Conservation (phyloP, 2,113 vertebrate genomes). For the Oryctolagus cuniculus region DNA sequence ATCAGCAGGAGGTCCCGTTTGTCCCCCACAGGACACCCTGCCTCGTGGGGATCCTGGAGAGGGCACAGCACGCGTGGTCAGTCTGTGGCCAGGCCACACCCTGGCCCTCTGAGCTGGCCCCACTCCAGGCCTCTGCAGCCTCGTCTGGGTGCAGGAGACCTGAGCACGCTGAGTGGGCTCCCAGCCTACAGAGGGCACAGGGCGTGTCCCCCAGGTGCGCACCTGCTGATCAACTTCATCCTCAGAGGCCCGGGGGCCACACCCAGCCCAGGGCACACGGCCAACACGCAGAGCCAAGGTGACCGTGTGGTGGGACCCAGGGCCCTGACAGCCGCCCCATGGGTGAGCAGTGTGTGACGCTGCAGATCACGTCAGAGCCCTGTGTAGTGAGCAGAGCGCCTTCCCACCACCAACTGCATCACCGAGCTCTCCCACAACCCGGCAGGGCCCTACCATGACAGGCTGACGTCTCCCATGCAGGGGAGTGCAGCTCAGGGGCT, state of each 20-base stretch:
- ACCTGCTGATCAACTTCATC: background rate
- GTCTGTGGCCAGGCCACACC: too few species aligned
- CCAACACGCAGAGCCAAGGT: background rate
- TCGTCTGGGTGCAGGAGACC: too few species aligned
- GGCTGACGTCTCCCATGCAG: background rate
- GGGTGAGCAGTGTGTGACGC: too few species aligned
- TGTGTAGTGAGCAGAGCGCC: background rate
- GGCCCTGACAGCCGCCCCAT: background rate
- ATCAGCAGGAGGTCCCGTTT: too few species aligned
- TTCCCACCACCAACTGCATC: background rate
- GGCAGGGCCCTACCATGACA: background rate
- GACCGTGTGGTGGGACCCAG: accelerated
- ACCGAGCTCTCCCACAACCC: background rate
- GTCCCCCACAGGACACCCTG: too few species aligned
- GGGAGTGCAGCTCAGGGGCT: background rate
- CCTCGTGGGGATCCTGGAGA: too few species aligned
- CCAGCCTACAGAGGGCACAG: too few species aligned
- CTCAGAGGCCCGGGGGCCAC: background rate
- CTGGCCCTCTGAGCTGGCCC: too few species aligned
- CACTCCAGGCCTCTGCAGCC: background rate
- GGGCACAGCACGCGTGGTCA: too few species aligned
- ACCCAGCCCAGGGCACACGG: background rate
- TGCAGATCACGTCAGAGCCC: too few species aligned
- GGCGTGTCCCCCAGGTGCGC: background rate
- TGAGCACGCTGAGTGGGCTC: too few species aligned